Percentiles rank a stretch among this genome's conserved stretches.
Conservation (phyloP, 2,797 vertebrate genomes). For the Melanotaenia pygmaea region DNA sequence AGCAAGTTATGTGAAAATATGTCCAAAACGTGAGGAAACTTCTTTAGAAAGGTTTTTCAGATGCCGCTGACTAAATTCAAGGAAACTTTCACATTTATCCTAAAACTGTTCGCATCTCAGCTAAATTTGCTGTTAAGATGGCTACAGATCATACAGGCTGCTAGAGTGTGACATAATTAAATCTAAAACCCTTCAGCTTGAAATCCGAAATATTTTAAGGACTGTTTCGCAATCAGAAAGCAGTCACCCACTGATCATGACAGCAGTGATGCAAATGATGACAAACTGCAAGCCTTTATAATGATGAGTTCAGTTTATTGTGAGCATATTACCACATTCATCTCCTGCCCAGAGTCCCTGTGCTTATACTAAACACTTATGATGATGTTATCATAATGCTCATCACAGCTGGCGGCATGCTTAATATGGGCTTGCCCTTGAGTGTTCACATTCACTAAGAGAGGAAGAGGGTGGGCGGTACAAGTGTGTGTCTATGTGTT, state of each 20-base stretch:
- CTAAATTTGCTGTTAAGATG: constrained; percentile 16
- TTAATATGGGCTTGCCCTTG: constrained; percentile 49
- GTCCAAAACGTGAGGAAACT: neutral
- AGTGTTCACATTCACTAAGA: constrained; percentile 47
- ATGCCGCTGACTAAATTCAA: neutral
- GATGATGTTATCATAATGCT: constrained; percentile 42
- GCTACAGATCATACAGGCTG: neutral
- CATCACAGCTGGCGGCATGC: constrained; percentile 60
- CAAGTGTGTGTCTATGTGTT: constrained; percentile 13
- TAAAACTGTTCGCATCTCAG: neutral
- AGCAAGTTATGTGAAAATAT: neutral
- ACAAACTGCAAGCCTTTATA: constrained; percentile 14
- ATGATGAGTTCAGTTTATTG: constrained; percentile 26
- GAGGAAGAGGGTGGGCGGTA: constrained; percentile 54
- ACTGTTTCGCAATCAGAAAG: neutral
- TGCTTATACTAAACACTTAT: constrained; percentile 41
- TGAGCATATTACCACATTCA: constrained; percentile 32
- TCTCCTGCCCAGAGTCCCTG: constrained; percentile 29
- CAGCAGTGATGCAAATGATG: constrained; percentile 11
- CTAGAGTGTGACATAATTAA: constrained; percentile 19
- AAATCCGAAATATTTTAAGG: neutral
- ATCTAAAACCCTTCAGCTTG: constrained; percentile 7
- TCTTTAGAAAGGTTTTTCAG: neutral
- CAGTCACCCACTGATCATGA: constrained; percentile 21
- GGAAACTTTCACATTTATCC: neutral